Evolutionary conservation across 2,888 invertebrate species (phyloP).

Genomic region (Eurytoma adleriae): DNA sequence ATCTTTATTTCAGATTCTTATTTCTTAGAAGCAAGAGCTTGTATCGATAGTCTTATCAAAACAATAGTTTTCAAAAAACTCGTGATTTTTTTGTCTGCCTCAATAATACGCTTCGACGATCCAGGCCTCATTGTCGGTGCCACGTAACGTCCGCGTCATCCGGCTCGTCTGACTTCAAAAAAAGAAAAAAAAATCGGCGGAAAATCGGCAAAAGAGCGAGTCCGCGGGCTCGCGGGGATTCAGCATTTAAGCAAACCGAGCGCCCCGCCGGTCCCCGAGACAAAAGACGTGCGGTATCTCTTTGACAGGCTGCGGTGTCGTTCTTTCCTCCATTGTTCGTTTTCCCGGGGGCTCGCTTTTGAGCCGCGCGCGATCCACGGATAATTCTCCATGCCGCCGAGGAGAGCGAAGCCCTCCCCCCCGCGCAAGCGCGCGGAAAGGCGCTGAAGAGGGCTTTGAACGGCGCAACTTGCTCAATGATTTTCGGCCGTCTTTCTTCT

Average conservation of each 20-base stretch:
- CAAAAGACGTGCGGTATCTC: constrained; percentile 52
- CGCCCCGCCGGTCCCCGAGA: not conserved
- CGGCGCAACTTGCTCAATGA: constrained; percentile 6
- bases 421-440: not conserved
- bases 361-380: constrained; percentile 68
- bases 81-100: too few species aligned
- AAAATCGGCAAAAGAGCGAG: not conserved
- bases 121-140: too few species aligned
- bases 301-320: constrained; percentile 28
- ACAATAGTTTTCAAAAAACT: too few species aligned
- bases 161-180: not conserved
- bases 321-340: constrained; percentile 66
- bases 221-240: constrained; percentile 18
- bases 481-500: constrained; percentile 5
- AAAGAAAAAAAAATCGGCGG: not conserved
- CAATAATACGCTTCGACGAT: too few species aligned
- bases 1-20: too few species aligned
- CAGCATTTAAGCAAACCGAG: constrained; percentile 38
- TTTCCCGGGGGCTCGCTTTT: constrained; percentile 66
- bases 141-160: too few species aligned
- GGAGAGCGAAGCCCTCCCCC: not conserved
- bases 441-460: constrained; percentile 20
- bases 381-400: constrained; percentile 69
- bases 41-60: too few species aligned
- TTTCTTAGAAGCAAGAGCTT: too few species aligned